Evolutionary conservation across 2,113 vertebrate species (phyloP).

Genomic region (cattle (Bos taurus)): DNA sequence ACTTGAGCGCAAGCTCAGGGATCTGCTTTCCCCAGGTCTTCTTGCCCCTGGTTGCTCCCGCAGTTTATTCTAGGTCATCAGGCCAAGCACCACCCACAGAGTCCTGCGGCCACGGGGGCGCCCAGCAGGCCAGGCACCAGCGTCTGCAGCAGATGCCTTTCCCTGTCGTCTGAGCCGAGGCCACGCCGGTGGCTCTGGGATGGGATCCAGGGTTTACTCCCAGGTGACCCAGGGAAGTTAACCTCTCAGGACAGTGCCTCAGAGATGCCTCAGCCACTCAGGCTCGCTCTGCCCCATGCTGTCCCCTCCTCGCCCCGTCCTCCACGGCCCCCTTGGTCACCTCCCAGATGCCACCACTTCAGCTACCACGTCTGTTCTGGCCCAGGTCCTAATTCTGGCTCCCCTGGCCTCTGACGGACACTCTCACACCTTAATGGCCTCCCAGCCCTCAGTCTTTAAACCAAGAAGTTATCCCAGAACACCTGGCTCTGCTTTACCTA

Average conservation of each 20-base stretch:
- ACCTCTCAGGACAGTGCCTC: background rate
- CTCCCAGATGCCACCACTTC: background rate
- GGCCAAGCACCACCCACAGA: background rate
- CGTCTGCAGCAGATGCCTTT: background rate
- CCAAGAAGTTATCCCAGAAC: background rate
- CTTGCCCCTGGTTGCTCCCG: background rate
- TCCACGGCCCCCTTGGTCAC: background rate
- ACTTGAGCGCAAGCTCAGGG: background rate
- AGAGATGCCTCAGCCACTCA: background rate
- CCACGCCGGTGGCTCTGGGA: accelerated
- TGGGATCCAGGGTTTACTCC: background rate
- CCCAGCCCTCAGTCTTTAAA: background rate
- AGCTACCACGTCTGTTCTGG: background rate
- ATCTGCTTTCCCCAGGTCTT: background rate
- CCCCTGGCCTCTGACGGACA: background rate
- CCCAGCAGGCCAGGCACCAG: background rate
- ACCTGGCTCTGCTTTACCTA: background rate
- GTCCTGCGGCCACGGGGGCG: background rate
- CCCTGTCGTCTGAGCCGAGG: background rate
- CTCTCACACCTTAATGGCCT: background rate
- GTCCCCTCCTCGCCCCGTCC: background rate
- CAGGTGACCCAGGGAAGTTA: background rate
- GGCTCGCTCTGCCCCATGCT: background rate
- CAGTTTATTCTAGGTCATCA: too few species aligned
- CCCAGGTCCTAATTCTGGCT: background rate